Evolutionary conservation across 2,888 invertebrate species (phyloP).

Genomic region (Augochlorella aurata): DNA sequence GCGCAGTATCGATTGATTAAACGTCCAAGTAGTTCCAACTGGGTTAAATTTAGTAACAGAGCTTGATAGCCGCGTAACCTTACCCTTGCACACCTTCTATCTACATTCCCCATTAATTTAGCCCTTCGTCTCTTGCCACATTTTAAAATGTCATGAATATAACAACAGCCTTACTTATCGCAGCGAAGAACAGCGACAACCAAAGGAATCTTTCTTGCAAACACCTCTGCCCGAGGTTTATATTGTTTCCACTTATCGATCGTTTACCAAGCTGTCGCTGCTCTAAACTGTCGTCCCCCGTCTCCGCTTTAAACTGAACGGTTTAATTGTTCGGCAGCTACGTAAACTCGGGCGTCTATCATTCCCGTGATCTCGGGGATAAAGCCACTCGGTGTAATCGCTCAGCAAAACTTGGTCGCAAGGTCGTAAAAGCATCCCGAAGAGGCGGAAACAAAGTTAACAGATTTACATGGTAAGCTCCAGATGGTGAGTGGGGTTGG

Average conservation of each 20-base stretch:
- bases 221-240: neutral
- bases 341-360: constrained; percentile 6
- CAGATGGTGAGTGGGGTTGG: neutral
- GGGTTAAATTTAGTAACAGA: neutral
- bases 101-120: neutral
- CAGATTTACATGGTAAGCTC: constrained; percentile 50
- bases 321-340: neutral
- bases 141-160: too few species aligned
- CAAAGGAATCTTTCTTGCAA: neutral
- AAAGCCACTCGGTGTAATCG: constrained; percentile 30
- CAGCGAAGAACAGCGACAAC: neutral
- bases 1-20: neutral
- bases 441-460: constrained; percentile 37
- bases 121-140: neutral
- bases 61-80: neutral
- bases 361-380: constrained; percentile 19
- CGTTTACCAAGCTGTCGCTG: neutral
- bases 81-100: neutral
- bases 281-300: neutral
- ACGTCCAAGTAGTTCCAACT: neutral
- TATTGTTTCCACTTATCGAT: neutral
- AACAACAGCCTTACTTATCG: neutral
- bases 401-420: constrained; percentile 30
- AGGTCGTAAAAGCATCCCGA: constrained; percentile 40
- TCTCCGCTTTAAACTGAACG: neutral